Conservation (phyloP, 2,888 invertebrate species). For the Choristoneura rosaceana region DNA sequence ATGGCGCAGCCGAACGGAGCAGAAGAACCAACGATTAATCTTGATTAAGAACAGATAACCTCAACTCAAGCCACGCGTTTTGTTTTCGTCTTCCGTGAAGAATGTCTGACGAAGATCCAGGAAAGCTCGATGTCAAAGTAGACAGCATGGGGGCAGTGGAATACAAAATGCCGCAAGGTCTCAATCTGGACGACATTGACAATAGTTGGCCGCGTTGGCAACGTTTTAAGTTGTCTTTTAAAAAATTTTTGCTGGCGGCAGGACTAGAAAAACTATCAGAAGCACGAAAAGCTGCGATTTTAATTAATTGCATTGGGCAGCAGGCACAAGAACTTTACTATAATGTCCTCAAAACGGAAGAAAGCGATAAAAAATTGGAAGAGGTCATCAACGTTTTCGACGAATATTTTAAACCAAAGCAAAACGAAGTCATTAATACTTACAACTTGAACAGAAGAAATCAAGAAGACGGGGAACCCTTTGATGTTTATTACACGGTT, state of each 20-base stretch:
- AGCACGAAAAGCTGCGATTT: constrained; percentile 24
- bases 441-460: constrained; percentile 21
- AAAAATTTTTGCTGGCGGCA: background rate
- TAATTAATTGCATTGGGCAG: constrained; percentile 14
- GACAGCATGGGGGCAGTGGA: background rate
- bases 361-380: background rate
- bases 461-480: constrained; percentile 5
- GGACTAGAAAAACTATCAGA: constrained; percentile 20
- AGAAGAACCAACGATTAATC: background rate
- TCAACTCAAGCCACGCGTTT: background rate
- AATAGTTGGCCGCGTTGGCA: constrained; percentile 21
- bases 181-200: constrained; percentile 4
- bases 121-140: background rate
- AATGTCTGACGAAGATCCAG: background rate
- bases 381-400: background rate
- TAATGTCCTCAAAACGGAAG: background rate
- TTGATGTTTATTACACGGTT: constrained; percentile 12
- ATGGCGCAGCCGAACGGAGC: background rate
- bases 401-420: constrained; percentile 21
- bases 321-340: constrained; percentile 20
- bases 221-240: constrained; percentile 4
- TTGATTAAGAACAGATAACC: background rate
- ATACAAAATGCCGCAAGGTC: background rate
- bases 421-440: constrained; percentile 23
- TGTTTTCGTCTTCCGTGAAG: background rate